Conservation (phyloP, 1,140 invertebrate species). For the Brachionus angularis region DNA sequence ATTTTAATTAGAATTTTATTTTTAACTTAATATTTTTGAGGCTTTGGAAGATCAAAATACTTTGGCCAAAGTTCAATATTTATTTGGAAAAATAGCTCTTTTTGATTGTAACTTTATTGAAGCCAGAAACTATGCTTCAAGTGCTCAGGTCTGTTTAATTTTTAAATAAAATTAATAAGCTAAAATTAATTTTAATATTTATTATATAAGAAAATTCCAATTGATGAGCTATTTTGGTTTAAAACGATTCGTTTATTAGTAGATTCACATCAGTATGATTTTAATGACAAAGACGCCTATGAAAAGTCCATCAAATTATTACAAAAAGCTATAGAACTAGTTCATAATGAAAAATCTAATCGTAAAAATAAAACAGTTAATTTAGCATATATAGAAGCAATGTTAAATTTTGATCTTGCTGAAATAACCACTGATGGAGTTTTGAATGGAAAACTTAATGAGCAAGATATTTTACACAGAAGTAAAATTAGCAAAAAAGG, state of each 20-base stretch:
- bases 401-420: neutral
- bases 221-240: slow-evolving; percentile 37
- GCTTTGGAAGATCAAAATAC: slow-evolving; percentile 11
- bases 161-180: too few species aligned
- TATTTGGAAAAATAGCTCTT: slow-evolving; percentile 35
- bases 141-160: neutral
- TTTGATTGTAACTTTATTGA: slow-evolving; percentile 34
- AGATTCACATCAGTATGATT: slow-evolving; percentile 24
- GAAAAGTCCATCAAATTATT: slow-evolving; percentile 26
- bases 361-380: neutral
- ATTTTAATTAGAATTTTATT: too few species aligned
- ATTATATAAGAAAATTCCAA: slow-evolving; percentile 18
- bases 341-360: slow-evolving; percentile 2
- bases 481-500: neutral
- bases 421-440: slow-evolving; percentile 24
- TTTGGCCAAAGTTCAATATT: slow-evolving; percentile 1
- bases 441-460: slow-evolving; percentile 19
- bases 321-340: slow-evolving; percentile 21
- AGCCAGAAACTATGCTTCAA: slow-evolving; percentile 24
- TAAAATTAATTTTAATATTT: neutral
- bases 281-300: slow-evolving; percentile 28
- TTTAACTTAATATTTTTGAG: neutral
- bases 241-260: slow-evolving; percentile 33
- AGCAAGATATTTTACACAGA: slow-evolving; percentile 15
- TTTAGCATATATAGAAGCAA: slow-evolving; percentile 3